phyloP scores from a whole-genome alignment of 2,113 vertebrate genomes.

The Corydoras maculifer region DNA sequence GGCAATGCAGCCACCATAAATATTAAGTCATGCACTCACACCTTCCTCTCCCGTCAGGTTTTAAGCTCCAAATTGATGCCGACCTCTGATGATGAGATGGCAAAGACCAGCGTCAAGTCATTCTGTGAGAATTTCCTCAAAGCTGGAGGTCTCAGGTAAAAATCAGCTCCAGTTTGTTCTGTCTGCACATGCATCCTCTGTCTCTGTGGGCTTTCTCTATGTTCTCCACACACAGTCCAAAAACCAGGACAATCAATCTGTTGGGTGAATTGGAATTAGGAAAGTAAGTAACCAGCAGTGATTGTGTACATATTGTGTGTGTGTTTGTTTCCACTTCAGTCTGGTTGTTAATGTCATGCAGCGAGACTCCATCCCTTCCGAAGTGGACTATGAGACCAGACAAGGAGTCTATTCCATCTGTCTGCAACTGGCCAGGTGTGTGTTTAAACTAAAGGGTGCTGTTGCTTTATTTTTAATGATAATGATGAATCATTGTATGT shows the following conservation, averaged over 20 bases:
- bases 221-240: too few species aligned
- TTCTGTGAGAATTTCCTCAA: conserved; percentile 99
- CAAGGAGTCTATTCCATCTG: conserved; percentile 98
- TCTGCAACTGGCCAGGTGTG: conserved; percentile 88
- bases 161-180: not conserved
- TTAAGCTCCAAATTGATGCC: conserved; percentile 98
- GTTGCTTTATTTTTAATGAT: not conserved
- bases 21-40: not conserved
- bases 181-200: too few species aligned
- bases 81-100: conserved; percentile 98
- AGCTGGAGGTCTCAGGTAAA: conserved; percentile 91
- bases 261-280: too few species aligned
- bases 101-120: conserved; percentile 94
- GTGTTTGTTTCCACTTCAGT: conserved; percentile 52
- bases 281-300: too few species aligned
- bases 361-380: conserved; percentile 93
- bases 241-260: too few species aligned
- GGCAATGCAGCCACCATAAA: too few species aligned
- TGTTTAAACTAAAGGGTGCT: not conserved
- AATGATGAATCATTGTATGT: not conserved
- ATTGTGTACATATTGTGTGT: too few species aligned
- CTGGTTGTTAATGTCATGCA: conserved; percentile 99
- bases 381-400: conserved; percentile 96
- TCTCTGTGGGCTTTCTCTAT: too few species aligned
- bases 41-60: conserved; percentile 64